phyloP scores from a whole-genome alignment of 2,797 vertebrate species.

The Picus viridis region DNA sequence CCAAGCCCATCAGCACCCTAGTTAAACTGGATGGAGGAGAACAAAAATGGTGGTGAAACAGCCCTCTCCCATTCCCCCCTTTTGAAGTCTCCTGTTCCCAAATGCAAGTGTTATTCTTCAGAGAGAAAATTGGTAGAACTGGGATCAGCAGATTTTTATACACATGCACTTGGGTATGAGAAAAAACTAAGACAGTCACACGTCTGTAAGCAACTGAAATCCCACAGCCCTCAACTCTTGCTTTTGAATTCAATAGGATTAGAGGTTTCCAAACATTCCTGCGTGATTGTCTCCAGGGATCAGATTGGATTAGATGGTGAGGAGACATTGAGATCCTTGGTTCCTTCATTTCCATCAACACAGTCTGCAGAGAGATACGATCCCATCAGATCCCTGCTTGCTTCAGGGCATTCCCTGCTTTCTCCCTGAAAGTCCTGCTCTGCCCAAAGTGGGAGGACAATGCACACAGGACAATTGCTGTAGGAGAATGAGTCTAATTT shows the following conservation, averaged over 20 bases:
- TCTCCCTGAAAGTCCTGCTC: background rate
- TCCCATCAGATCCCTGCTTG: background rate
- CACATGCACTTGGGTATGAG: background rate
- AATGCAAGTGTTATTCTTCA: background rate
- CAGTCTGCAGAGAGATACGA: background rate
- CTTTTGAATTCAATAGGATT: background rate
- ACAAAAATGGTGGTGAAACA: background rate
- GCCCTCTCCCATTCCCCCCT: background rate
- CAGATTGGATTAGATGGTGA: background rate
- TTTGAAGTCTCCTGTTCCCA: background rate
- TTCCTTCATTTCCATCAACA: background rate
- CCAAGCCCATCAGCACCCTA: background rate
- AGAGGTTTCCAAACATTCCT: background rate
- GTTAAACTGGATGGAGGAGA: background rate
- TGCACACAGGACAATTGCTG: background rate
- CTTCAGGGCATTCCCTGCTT: background rate
- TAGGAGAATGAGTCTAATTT: background rate
- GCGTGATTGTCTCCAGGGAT: background rate
- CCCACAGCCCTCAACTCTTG: background rate
- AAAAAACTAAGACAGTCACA: background rate
- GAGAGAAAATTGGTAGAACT: background rate
- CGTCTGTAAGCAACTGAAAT: background rate
- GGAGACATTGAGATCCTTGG: background rate
- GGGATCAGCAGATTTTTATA: background rate
- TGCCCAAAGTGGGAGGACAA: background rate